phyloP scores from a whole-genome alignment of 2,888 invertebrate genomes.

The Tenthredo notha region DNA sequence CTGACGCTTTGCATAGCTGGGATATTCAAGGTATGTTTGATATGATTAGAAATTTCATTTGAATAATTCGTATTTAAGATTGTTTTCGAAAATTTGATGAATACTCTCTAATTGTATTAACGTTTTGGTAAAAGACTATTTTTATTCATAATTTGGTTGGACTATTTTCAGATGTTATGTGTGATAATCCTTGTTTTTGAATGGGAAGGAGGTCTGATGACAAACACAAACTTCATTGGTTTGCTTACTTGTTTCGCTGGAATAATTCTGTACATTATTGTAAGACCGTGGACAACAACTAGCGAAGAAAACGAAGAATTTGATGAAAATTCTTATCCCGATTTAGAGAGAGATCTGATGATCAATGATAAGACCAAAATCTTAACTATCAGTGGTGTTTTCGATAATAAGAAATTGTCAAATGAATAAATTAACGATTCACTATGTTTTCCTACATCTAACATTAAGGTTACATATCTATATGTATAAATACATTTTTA shows the following conservation, averaged over 20 bases:
- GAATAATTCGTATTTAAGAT: background rate
- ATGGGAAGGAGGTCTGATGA: conserved; percentile 92
- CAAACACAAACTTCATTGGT: conserved; percentile 90
- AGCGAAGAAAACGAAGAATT: conserved; percentile 68
- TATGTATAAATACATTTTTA: background rate
- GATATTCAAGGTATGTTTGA: conserved; percentile 91
- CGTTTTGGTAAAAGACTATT: conserved; percentile 41
- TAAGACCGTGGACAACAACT: conserved; percentile 80
- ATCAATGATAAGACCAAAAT: background rate
- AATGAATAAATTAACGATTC: background rate
- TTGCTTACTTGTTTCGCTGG: conserved; percentile 93
- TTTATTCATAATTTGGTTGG: conserved; percentile 65
- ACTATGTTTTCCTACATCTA: background rate
- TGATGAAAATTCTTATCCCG: conserved; percentile 71
- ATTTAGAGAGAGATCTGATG: background rate
- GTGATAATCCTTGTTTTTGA: conserved; percentile 93
- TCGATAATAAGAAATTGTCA: background rate
- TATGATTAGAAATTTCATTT: background rate
- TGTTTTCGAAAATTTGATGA: background rate
- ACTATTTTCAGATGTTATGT: conserved; percentile 89
- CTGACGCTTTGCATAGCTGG: conserved; percentile 97
- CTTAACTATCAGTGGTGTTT: background rate
- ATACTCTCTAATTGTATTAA: background rate
- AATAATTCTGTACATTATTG: conserved; percentile 90
- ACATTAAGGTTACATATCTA: background rate